Evolutionary conservation across 2,888 invertebrate species (phyloP).

Genomic region (Thalpophila matura): DNA sequence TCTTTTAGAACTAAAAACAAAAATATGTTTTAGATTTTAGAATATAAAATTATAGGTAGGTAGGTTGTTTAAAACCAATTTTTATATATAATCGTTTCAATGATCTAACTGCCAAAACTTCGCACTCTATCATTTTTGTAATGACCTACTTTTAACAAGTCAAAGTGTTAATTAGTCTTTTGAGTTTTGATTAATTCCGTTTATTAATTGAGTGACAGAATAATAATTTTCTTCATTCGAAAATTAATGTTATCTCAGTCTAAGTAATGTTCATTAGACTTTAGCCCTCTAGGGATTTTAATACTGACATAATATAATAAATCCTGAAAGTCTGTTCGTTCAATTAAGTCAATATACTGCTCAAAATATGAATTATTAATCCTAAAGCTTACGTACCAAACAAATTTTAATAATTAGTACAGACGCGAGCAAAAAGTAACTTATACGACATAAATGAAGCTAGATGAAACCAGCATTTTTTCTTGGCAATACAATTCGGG

Average conservation of each 20-base stretch:
- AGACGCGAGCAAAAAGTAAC: slow-evolving; percentile 48
- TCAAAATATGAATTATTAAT: slow-evolving; percentile 2
- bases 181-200: slow-evolving; percentile 26
- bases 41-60: too few species aligned
- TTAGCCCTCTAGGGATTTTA: neutral
- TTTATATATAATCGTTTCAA: neutral
- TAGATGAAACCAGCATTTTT: slow-evolving; percentile 74
- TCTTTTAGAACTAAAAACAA: neutral
- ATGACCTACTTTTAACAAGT: slow-evolving; percentile 4
- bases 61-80: too few species aligned
- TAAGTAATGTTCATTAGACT: slow-evolving; percentile 5
- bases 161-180: slow-evolving; percentile 27
- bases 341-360: neutral
- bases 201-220: slow-evolving; percentile 22
- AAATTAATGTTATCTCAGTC: slow-evolving; percentile 18
- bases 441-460: slow-evolving; percentile 62
- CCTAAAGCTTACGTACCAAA: neutral
- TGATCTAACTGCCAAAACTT: neutral
- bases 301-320: slow-evolving; percentile 6
- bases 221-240: slow-evolving; percentile 5
- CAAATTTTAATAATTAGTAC: slow-evolving; percentile 39
- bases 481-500: slow-evolving; percentile 75
- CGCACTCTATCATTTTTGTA: neutral
- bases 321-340: neutral
- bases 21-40: too few species aligned